These are phyloP conservation scores for Strix aluco DNA, from an alignment of 2,113 vertebrate genomes.

Conservation along the genomic window DNA sequence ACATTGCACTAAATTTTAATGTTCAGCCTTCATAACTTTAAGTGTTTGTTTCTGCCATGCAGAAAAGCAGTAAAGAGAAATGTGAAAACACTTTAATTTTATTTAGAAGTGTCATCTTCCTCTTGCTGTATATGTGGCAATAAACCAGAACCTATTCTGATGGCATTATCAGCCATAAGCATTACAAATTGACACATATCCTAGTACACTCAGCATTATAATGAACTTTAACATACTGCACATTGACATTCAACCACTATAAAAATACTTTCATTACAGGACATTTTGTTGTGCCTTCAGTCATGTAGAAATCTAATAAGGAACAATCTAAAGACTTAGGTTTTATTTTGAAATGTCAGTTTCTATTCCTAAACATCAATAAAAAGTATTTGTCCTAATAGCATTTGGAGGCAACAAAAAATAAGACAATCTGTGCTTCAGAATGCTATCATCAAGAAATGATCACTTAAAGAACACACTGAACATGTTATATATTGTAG, in stretches of 20 bases:
- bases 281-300: neutral
- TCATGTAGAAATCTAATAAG: slow-evolving; percentile 9
- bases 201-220: neutral
- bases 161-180: slow-evolving; percentile 1
- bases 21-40: neutral
- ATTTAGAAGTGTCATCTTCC: neutral
- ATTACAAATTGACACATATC: neutral
- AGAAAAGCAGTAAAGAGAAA: neutral
- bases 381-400: neutral
- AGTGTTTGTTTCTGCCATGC: neutral
- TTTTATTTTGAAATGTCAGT: slow-evolving; percentile 37
- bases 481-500: neutral
- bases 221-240: neutral
- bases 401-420: neutral
- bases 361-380: slow-evolving; percentile 31
- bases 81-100: neutral
- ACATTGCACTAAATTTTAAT: neutral
- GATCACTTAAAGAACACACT: neutral
- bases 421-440: neutral
- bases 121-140: neutral
- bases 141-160: neutral
- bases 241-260: neutral
- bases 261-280: slow-evolving; percentile 27
- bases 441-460: neutral
- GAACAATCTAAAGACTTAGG: neutral